A percentile compares a stretch with the other conserved stretches of the same genome.
These are phyloP conservation scores for Aphelinus certus DNA, from an alignment of 1,140 invertebrate species.

Conservation along the genomic window DNA sequence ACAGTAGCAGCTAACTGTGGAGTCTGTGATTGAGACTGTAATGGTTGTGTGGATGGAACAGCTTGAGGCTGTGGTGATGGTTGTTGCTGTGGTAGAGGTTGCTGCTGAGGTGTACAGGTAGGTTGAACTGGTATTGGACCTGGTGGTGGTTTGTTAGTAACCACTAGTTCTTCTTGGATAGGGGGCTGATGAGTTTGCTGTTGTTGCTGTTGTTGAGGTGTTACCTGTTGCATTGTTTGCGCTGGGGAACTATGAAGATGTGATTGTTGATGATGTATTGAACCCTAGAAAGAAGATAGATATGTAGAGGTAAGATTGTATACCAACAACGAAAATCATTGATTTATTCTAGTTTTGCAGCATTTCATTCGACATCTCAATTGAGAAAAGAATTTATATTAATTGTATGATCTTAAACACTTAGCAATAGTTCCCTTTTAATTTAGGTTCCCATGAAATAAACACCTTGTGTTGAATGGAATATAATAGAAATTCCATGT, in stretches of 20 bases:
- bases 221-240: constrained; percentile 40
- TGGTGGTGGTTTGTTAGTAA: constrained; percentile 58
- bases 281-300: constrained; percentile 17
- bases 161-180: constrained; percentile 54
- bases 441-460: no score
- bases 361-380: no score
- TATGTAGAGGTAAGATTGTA: no score
- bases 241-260: constrained; percentile 52
- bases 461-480: no score
- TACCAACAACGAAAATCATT: no score
- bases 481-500: no score
- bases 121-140: constrained; percentile 53
- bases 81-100: constrained; percentile 44
- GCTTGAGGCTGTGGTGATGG: constrained; percentile 25
- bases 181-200: constrained; percentile 50
- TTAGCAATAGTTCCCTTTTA: no score
- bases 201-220: constrained; percentile 46
- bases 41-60: constrained; percentile 51
- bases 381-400: no score
- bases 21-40: constrained; percentile 50
- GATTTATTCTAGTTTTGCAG: no score
- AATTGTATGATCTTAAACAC: no score
- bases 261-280: constrained; percentile 52
- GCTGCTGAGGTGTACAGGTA: constrained; percentile 51
- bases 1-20: constrained; percentile 49